Evolutionary conservation across 2,797 vertebrate genomes (phyloP).

Genomic region (Distichodus sexfasciatus): DNA sequence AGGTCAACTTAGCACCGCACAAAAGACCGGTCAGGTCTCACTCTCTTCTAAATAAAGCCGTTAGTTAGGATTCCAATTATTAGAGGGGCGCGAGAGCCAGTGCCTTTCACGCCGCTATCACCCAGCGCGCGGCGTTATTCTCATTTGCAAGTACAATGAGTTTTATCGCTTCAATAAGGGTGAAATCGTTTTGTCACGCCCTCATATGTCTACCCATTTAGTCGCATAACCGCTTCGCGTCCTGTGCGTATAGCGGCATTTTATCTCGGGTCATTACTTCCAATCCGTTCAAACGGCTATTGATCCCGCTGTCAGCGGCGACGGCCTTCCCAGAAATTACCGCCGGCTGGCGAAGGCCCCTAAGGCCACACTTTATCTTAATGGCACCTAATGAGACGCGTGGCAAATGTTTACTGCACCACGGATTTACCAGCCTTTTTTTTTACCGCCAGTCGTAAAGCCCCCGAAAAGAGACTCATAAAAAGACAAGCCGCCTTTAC

Average conservation of each 20-base stretch:
- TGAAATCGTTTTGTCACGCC: background rate
- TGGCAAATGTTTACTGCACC: conserved; percentile 27
- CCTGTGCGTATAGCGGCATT: background rate
- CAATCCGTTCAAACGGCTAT: conserved; percentile 25
- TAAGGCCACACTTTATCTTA: conserved; percentile 2
- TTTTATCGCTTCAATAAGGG: background rate
- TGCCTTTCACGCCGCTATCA: background rate
- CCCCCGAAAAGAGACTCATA: conserved; percentile 7
- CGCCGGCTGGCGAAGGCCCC: conserved; percentile 9
- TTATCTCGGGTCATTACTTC: conserved; percentile 12
- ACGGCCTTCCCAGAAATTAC: conserved; percentile 6
- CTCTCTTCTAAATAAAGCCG: no score
- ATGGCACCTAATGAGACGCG: conserved; percentile 25
- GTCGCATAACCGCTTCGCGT: background rate
- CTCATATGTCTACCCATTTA: background rate
- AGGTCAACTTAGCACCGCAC: no score
- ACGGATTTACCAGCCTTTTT: conserved; percentile 18
- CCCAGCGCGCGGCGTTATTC: background rate
- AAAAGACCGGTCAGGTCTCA: no score
- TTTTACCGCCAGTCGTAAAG: conserved; percentile 29
- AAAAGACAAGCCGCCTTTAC: conserved; percentile 2
- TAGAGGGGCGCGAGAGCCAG: background rate
- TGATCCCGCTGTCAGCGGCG: conserved; percentile 18
- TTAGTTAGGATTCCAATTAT: no score
- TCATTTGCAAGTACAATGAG: background rate